These are phyloP conservation scores for Tympanoctomys barrerae DNA, from an alignment of 2,797 vertebrate species.

Conservation along the genomic window DNA sequence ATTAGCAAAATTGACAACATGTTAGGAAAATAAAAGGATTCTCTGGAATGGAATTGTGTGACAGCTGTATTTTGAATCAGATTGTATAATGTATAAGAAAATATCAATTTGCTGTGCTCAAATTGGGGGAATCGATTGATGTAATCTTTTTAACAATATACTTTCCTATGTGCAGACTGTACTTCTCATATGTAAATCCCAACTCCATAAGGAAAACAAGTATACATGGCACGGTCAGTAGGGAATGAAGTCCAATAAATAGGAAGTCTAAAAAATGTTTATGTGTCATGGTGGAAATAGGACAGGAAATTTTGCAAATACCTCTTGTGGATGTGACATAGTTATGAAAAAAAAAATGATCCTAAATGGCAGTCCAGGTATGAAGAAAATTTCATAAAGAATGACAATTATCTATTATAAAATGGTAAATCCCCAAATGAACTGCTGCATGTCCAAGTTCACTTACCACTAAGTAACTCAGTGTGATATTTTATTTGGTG, in stretches of 20 bases:
- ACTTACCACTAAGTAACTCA: not conserved
- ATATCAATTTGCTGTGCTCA: not conserved
- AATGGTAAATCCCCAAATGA: rapidly evolving
- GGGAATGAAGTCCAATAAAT: not conserved
- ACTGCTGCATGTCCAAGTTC: not conserved
- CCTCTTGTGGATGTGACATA: not conserved
- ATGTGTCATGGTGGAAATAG: not conserved
- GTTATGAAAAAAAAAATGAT: not conserved
- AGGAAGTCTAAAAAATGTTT: not conserved
- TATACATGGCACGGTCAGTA: not conserved
- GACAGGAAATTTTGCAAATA: not conserved
- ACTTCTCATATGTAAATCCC: not conserved
- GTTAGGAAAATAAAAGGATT: not conserved
- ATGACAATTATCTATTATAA: not conserved
- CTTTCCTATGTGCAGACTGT: not conserved
- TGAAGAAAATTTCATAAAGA: not conserved
- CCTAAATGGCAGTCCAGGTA: not conserved
- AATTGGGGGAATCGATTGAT: not conserved
- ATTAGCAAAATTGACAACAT: not conserved
- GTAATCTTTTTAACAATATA: not conserved
- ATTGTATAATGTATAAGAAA: not conserved
- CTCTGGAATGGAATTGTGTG: not conserved
- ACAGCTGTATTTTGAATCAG: not conserved
- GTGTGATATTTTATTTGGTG: not conserved
- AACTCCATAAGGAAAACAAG: not conserved